These are phyloP conservation scores for Syrrhaptes paradoxus DNA, from an alignment of 2,113 vertebrate genomes.

Conservation along the genomic window DNA sequence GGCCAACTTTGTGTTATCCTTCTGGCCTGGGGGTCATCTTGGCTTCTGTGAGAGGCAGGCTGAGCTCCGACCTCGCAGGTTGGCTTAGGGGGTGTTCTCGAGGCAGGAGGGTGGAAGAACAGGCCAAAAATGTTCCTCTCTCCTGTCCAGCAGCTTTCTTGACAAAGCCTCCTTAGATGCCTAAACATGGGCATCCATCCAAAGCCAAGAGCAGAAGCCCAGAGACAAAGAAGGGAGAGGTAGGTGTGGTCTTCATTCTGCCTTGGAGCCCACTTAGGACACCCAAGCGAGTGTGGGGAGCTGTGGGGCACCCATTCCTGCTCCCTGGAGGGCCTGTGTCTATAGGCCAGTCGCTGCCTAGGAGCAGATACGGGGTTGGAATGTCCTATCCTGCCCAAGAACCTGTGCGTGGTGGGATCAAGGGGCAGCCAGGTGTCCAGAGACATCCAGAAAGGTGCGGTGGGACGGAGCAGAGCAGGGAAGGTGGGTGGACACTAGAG, in stretches of 20 bases:
- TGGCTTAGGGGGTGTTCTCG: neutral
- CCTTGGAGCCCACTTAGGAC: neutral
- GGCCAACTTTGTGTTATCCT: neutral
- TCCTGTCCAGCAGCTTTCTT: neutral
- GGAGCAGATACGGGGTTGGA: neutral
- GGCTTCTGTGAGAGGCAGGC: neutral
- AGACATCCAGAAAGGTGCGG: too few species aligned
- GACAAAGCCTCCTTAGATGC: neutral
- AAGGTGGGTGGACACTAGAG: neutral
- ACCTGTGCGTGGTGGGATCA: neutral
- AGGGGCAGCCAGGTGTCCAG: neutral
- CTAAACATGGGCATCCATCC: fast-evolving
- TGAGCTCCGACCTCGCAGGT: fast-evolving
- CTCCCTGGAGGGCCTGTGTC: neutral
- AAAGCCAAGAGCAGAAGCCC: neutral
- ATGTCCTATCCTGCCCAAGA: neutral
- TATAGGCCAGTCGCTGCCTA: fast-evolving
- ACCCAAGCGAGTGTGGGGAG: neutral
- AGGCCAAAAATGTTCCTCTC: neutral
- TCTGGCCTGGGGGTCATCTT: neutral
- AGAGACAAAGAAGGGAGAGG: neutral
- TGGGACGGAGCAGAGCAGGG: neutral
- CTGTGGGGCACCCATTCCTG: fast-evolving
- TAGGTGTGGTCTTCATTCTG: neutral
- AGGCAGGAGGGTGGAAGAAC: neutral